Conservation (phyloP, 2,113 vertebrate species). For the Odocoileus hemionus region DNA sequence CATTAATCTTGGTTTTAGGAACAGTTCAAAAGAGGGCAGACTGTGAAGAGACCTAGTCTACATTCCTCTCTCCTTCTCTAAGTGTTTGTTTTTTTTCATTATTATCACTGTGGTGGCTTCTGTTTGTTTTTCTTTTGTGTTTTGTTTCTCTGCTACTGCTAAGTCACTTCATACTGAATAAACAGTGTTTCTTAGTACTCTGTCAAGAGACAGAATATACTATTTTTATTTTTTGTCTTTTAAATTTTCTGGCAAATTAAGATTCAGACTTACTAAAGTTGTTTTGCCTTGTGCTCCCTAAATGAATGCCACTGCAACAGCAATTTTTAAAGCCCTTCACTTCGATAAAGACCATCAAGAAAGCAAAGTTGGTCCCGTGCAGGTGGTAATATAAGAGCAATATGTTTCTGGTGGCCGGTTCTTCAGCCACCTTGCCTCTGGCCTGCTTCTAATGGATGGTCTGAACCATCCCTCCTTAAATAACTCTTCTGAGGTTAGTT, state of each 20-base stretch:
- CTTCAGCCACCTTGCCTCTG: neutral
- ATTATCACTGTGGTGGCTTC: neutral
- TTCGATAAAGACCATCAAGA: neutral
- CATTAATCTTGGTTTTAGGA: neutral
- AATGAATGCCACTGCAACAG: neutral
- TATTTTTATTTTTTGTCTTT: neutral
- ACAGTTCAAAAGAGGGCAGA: constrained; percentile 15
- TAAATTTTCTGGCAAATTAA: constrained; percentile 15
- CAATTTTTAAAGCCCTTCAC: neutral
- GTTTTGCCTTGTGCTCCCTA: neutral
- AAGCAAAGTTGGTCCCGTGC: neutral
- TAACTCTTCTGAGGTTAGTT: neutral
- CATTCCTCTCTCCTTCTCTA: neutral
- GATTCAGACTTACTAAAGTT: neutral
- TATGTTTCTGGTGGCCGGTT: neutral
- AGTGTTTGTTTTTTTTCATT: neutral
- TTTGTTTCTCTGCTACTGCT: neutral
- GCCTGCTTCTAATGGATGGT: neutral
- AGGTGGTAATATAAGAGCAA: neutral
- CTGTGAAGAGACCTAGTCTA: neutral
- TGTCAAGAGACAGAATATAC: neutral
- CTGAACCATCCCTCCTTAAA: neutral
- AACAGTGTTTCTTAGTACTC: neutral
- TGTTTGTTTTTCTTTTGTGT: neutral
- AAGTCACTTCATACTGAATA: neutral